Base-by-base conservation (phyloP, 2,888 invertebrate species). In the Pterostichus madidus region DNA sequence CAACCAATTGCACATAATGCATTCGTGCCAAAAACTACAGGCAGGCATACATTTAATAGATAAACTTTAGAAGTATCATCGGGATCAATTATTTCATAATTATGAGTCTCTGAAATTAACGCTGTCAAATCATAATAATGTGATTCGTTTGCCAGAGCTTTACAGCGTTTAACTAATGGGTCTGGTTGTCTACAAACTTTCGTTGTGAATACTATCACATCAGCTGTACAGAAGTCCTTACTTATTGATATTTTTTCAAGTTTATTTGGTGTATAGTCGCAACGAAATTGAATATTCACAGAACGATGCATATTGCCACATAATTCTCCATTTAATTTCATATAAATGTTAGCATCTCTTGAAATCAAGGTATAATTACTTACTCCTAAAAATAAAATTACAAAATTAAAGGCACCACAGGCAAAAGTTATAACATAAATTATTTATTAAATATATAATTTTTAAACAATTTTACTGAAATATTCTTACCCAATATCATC, bases 241-340 rank as follows among this genome's bases (percentile, higher is more conserved):
- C 35, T 68, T 10, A 68, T 49, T 6, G n/a, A 32, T 56, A 81
- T 75, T 56, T 81, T 17, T 81, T 56, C 73, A 17, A 13, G 7
- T 59, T 78, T 64, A 11, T 71, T n/a, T 59, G 8, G 13, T 49
- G 39, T 24, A 39, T 77, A 83, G 64, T 61, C 64, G 39, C 83
- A 83, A 39, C 53, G 35, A 64, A 83, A 61, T 11, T 64, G 11
- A 68, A 83, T 35, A 53, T 83, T 68, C 7, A 77, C 77, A 10
- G 59, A 56, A 49, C 24, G n/a, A 17, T 35, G n/a, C 8, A 11
- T 1, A 80, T 39, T 80, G 6, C n/a, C 24, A 61, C 82, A 82
- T 61, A 31, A 13, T 31, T 75, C 75, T 3, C 82, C 82, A 76
- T 11, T 35, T 17, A 83, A 64, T 39, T 61, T n/a, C 64, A 61